Evolutionary conservation across 2,113 vertebrate species (phyloP).

Genomic region (Upupa epops): DNA sequence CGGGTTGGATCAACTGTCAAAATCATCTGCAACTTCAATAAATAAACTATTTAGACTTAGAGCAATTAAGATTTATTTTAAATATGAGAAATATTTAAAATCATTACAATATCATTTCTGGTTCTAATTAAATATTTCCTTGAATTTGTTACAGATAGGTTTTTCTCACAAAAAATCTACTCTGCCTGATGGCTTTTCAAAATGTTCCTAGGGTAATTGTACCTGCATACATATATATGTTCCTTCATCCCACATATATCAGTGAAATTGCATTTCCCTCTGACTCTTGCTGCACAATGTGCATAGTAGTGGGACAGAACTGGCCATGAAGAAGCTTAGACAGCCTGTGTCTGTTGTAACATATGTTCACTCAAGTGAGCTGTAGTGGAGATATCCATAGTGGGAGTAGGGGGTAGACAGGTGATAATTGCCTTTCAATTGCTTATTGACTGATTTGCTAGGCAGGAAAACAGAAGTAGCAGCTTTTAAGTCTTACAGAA

Average conservation of each 20-base stretch:
- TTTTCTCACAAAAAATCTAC: background rate
- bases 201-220: background rate
- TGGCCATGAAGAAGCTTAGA: background rate
- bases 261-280: background rate
- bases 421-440: conserved; percentile 67
- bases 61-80: background rate
- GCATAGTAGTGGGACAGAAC: background rate
- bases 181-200: background rate
- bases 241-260: background rate
- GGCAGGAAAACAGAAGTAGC: background rate
- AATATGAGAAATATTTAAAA: background rate
- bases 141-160: rapidly evolving
- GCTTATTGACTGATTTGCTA: conserved; percentile 42
- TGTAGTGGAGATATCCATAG: background rate
- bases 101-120: background rate
- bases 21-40: background rate
- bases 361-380: background rate
- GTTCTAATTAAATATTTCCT: background rate
- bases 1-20: background rate
- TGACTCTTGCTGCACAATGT: background rate
- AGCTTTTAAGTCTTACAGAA: background rate
- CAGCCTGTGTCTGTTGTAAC: background rate
- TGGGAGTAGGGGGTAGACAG: conserved; percentile 9
- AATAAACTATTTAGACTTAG: background rate
- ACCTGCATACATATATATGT: background rate